These are phyloP conservation scores for Homalodisca vitripennis DNA, from an alignment of 1,140 invertebrate genomes.

Conservation along the genomic window DNA sequence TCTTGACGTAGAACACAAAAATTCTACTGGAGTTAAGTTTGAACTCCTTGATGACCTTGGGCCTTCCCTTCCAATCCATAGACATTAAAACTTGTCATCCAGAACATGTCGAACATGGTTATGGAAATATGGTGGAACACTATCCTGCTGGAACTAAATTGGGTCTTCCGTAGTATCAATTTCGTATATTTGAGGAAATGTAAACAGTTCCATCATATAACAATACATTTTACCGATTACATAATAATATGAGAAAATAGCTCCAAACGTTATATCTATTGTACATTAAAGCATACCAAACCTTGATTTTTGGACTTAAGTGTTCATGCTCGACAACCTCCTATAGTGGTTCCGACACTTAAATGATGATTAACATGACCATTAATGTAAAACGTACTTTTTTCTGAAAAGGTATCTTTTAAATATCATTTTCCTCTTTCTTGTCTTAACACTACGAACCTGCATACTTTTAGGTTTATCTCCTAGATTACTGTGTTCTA, in stretches of 20 bases:
- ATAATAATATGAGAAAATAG: neutral
- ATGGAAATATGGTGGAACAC: neutral
- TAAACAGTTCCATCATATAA: neutral
- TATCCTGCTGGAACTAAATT: neutral
- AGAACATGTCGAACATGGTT: too few species aligned
- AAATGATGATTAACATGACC: constrained; percentile 9
- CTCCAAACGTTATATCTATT: neutral
- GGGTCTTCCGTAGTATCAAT: neutral
- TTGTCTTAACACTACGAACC: constrained; percentile 3
- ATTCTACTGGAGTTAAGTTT: neutral
- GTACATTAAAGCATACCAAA: constrained; percentile 1
- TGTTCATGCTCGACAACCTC: constrained; percentile 4
- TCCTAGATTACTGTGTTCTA: neutral
- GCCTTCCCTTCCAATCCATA: neutral
- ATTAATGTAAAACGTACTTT: neutral
- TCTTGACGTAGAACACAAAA: neutral
- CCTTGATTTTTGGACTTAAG: neutral
- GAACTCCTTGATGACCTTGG: neutral
- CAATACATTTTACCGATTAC: neutral
- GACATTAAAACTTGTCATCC: neutral
- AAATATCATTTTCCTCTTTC: neutral
- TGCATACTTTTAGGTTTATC: neutral
- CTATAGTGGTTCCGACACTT: neutral
- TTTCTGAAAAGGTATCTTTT: neutral
- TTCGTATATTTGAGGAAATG: constrained; percentile 8